Evolutionary conservation across 2,797 vertebrate species (phyloP).

Genomic region (Pipistrellus pipistrellus): DNA sequence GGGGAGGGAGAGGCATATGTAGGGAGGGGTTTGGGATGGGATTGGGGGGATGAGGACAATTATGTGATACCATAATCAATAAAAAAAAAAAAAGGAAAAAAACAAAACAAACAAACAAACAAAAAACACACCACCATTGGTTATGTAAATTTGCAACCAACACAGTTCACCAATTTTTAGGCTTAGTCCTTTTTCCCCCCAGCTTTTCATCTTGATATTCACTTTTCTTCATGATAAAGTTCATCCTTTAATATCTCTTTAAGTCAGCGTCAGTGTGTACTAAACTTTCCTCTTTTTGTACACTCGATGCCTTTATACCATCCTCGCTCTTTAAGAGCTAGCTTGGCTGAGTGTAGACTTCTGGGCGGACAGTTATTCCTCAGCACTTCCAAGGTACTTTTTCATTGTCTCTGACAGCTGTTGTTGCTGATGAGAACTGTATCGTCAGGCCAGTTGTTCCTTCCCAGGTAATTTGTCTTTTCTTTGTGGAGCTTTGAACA

Average conservation of each 20-base stretch:
- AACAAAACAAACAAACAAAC: too few species aligned
- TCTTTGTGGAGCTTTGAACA: conserved; percentile 4
- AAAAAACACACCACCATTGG: background rate
- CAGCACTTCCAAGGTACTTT: background rate
- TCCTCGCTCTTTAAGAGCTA: background rate
- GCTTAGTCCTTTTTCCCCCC: background rate
- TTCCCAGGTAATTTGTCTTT: background rate
- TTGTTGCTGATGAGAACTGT: background rate
- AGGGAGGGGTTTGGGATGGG: too few species aligned
- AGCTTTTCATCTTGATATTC: background rate
- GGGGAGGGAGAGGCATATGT: too few species aligned
- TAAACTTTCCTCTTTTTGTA: background rate
- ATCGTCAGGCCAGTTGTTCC: background rate
- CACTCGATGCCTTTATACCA: background rate
- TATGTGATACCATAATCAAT: too few species aligned
- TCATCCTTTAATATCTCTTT: conserved; percentile 32
- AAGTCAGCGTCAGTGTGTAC: background rate
- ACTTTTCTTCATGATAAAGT: background rate
- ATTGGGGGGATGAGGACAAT: too few species aligned
- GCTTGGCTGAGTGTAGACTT: background rate
- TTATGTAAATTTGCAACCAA: background rate
- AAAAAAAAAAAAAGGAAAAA: background rate
- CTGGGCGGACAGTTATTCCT: background rate
- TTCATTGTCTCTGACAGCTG: background rate
- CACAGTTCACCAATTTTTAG: background rate